A percentile compares a stretch with the other conserved stretches of the same genome.
Evolutionary conservation across 2,113 vertebrate species (phyloP).

Genomic region (Desmodus rotundus): DNA sequence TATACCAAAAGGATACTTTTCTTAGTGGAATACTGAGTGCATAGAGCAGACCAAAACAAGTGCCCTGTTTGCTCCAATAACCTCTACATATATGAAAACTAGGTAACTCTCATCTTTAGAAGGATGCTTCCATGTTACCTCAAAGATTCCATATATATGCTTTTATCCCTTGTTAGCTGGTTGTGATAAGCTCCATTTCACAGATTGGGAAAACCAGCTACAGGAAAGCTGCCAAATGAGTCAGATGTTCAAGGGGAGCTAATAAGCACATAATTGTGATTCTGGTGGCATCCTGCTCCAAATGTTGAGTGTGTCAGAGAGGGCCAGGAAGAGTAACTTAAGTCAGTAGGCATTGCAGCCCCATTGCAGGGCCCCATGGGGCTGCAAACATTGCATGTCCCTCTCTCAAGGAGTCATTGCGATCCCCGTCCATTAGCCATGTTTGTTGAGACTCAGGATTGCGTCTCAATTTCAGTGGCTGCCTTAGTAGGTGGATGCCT

Average conservation of each 20-base stretch:
- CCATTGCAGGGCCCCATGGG: fast-evolving
- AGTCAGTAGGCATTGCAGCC: background rate
- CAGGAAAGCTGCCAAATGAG: background rate
- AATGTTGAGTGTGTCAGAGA: background rate
- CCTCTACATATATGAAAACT: background rate
- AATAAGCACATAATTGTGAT: background rate
- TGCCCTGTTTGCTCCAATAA: background rate
- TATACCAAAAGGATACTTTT: background rate
- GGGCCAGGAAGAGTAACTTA: background rate
- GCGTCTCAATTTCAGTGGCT: background rate
- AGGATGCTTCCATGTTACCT: background rate
- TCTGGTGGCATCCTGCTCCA: background rate
- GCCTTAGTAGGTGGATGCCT: background rate
- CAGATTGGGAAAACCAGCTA: background rate
- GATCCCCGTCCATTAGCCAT: fast-evolving
- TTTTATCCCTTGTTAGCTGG: background rate
- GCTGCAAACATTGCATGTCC: fast-evolving
- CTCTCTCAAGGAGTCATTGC: too few species aligned
- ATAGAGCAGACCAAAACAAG: background rate
- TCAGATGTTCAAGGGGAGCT: background rate
- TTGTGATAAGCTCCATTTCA: background rate
- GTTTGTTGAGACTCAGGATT: background rate
- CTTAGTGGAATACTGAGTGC: background rate
- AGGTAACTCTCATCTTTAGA: background rate
- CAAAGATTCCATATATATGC: background rate